Evolutionary conservation across 2,888 invertebrate species (phyloP).

Genomic region (Aricia artaxerxes): DNA sequence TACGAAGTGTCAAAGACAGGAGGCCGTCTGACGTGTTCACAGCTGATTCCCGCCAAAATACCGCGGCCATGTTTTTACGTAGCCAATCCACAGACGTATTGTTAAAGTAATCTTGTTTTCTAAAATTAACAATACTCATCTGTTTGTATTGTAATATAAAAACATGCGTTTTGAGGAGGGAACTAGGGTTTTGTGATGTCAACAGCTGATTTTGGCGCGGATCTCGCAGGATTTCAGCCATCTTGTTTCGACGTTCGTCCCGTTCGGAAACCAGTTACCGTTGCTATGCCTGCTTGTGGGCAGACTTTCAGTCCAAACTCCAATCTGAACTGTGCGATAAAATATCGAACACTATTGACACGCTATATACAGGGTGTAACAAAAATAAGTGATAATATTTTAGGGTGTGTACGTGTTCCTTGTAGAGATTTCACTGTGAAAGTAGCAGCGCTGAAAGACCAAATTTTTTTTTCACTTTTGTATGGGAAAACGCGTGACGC

Average conservation of each 20-base stretch:
- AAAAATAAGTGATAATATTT: too few relatives aligned
- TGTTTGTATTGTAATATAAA: slow-evolving; percentile 21
- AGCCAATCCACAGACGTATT: slow-evolving; percentile 35
- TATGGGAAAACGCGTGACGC: too few relatives aligned
- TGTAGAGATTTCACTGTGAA: too few relatives aligned
- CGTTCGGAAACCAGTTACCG: slow-evolving; percentile 44
- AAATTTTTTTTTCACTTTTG: too few relatives aligned
- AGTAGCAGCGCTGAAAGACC: too few relatives aligned
- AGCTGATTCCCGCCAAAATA: slow-evolving; percentile 52
- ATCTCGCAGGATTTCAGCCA: slow-evolving; percentile 43
- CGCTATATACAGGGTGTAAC: neutral
- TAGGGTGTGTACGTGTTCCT: too few relatives aligned
- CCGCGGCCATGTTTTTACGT: slow-evolving; percentile 38
- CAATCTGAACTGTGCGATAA: slow-evolving; percentile 29
- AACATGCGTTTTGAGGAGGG: neutral
- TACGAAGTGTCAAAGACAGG: slow-evolving; percentile 29
- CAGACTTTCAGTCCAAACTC: slow-evolving; percentile 24
- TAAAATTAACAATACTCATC: slow-evolving; percentile 38
- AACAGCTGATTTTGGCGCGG: slow-evolving; percentile 48
- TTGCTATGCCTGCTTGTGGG: slow-evolving; percentile 32
- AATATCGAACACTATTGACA: slow-evolving; percentile 25
- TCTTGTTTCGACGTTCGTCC: slow-evolving; percentile 41
- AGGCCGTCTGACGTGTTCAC: slow-evolving; percentile 45
- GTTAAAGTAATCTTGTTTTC: slow-evolving; percentile 37
- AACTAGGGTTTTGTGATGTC: slow-evolving; percentile 26